phyloP scores from a whole-genome alignment of 2,113 vertebrate species.

The Cyprinodon tularosa region DNA sequence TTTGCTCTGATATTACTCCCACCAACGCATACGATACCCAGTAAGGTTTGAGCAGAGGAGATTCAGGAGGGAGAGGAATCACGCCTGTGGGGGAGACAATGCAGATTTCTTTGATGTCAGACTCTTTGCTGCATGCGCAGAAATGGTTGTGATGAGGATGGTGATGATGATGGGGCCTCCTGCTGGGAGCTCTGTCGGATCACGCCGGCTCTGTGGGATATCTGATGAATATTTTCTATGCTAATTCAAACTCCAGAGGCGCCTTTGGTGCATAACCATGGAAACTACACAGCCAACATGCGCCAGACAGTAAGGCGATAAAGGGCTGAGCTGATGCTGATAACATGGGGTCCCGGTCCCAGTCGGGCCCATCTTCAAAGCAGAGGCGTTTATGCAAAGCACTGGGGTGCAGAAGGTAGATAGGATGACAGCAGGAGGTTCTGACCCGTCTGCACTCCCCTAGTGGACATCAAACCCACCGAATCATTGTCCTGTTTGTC shows the following conservation, averaged over 20 bases:
- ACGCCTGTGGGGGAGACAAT: constrained; percentile 17
- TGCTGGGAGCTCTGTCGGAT: constrained; percentile 52
- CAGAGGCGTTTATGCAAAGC: constrained; percentile 10
- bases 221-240: constrained; percentile 69
- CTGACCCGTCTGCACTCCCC: constrained; percentile 52
- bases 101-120: constrained; percentile 51
- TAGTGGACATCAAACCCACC: constrained; percentile 35
- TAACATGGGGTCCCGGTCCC: constrained; percentile 36
- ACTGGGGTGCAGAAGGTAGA: not conserved
- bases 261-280: constrained; percentile 62
- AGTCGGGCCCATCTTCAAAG: constrained; percentile 63
- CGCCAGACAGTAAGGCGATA: constrained; percentile 37
- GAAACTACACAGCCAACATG: constrained; percentile 60
- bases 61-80: constrained; percentile 22
- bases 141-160: constrained; percentile 43
- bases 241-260: constrained; percentile 50
- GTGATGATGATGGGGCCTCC: constrained; percentile 38
- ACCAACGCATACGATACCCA: constrained; percentile 3
- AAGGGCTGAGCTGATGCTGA: constrained; percentile 54
- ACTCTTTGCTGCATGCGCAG: constrained; percentile 48
- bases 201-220: constrained; percentile 46
- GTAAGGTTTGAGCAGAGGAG: not conserved
- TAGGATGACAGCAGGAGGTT: constrained; percentile 37
- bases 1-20: not conserved
- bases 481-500: constrained; percentile 29